phyloP scores from a whole-genome alignment of 2,113 vertebrate species.

The Motacilla alba region DNA sequence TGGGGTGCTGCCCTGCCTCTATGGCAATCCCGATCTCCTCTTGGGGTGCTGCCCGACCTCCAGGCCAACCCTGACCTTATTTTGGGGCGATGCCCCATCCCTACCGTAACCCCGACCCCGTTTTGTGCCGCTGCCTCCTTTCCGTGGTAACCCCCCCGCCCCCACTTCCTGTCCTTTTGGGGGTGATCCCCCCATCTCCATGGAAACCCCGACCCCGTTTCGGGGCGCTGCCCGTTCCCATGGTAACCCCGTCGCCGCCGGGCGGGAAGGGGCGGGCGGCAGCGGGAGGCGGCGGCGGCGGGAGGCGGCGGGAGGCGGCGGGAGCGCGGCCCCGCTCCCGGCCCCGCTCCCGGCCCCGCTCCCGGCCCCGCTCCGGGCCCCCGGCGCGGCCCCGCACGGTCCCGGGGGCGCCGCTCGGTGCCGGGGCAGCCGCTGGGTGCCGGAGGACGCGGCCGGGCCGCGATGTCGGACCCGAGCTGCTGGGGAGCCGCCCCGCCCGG shows the following conservation, averaged over 20 bases:
- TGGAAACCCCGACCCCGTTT: neutral
- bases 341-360: too few species aligned
- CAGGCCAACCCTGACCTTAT: neutral
- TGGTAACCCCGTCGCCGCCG: neutral
- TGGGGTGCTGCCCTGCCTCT: neutral
- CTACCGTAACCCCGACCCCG: fast-evolving
- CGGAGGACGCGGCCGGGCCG: too few species aligned
- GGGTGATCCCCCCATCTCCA: neutral
- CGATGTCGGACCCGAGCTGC: too few species aligned
- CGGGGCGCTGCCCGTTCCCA: constrained; percentile 27
- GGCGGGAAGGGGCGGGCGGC: constrained; percentile 25
- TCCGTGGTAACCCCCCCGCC: neutral
- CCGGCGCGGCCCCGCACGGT: too few species aligned
- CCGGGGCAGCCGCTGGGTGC: too few species aligned
- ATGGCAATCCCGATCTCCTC: fast-evolving
- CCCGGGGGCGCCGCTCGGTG: too few species aligned
- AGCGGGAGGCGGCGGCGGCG: neutral
- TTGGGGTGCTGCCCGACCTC: neutral
- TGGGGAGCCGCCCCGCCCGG: too few species aligned
- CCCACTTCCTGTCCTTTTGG: neutral
- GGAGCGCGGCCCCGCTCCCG: too few species aligned
- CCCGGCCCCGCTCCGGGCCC: too few species aligned
- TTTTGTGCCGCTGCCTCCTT: neutral
- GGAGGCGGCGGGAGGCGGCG: too few species aligned
- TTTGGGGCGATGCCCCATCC: neutral